These are phyloP conservation scores for Drosophila rhopaloa DNA, from an alignment of 1,140 invertebrate genomes.

Conservation along the genomic window DNA sequence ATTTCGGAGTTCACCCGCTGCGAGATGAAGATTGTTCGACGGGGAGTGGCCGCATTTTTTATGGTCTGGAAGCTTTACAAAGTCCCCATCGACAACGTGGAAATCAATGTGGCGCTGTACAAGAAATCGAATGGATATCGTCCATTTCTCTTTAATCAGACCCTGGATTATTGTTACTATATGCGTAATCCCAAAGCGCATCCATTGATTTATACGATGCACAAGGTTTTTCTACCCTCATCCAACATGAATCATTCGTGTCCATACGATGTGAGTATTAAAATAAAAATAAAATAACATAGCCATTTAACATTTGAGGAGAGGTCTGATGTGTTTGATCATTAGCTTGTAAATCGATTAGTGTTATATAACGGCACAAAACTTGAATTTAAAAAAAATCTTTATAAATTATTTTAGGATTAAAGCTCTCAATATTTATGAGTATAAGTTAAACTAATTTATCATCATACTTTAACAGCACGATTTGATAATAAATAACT, in stretches of 20 bases:
- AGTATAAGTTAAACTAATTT: background rate
- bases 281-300: no score
- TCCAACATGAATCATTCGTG: constrained; percentile 29
- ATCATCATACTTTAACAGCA: constrained; percentile 5
- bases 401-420: no score
- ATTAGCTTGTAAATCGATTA: no score
- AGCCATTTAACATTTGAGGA: no score
- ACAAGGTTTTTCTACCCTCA: background rate
- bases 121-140: constrained; percentile 50
- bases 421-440: no score
- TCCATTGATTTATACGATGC: constrained; percentile 11
- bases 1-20: constrained; percentile 40
- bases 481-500: constrained; percentile 6
- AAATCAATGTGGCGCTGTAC: constrained; percentile 37
- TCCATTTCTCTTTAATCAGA: constrained; percentile 37
- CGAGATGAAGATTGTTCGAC: constrained; percentile 37
- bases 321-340: no score
- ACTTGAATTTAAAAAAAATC: no score
- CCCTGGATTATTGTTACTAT: constrained; percentile 41
- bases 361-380: no score
- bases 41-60: constrained; percentile 32
- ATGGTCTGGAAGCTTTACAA: constrained; percentile 31
- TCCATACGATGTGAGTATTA: constrained; percentile 22
- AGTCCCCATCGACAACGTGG: constrained; percentile 32
- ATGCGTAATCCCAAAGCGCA: constrained; percentile 24